These are phyloP conservation scores for Chloroceryle inda DNA, from an alignment of 2,797 vertebrate genomes.

Conservation along the genomic window DNA sequence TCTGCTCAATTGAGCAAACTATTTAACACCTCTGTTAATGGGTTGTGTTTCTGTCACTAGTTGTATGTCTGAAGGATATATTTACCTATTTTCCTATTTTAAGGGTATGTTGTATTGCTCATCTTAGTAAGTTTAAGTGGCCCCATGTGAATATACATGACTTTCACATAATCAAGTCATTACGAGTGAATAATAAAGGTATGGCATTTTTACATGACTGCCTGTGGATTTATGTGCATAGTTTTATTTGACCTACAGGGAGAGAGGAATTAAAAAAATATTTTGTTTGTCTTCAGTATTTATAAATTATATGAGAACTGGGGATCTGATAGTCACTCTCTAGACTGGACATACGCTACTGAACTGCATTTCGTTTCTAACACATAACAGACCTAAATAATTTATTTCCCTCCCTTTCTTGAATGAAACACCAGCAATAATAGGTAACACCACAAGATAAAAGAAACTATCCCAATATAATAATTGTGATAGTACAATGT, in stretches of 20 bases:
- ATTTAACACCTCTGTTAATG: background rate
- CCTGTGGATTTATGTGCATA: background rate
- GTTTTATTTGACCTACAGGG: background rate
- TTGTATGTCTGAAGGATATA: background rate
- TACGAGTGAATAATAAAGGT: conserved; percentile 20
- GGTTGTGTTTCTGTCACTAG: background rate
- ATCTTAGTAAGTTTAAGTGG: background rate
- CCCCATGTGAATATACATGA: background rate
- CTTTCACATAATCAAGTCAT: background rate
- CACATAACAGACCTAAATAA: background rate
- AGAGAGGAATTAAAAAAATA: background rate
- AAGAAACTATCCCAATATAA: background rate
- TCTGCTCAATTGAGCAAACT: background rate
- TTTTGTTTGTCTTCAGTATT: background rate
- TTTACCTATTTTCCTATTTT: conserved; percentile 38
- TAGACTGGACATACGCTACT: background rate
- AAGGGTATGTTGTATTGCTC: background rate
- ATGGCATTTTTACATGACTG: background rate
- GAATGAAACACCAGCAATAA: background rate
- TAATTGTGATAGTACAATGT: background rate
- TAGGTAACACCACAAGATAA: background rate
- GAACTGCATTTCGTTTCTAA: background rate
- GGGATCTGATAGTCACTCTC: background rate
- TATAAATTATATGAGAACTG: background rate
- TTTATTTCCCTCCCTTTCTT: background rate